Evolutionary conservation across 2,888 invertebrate species (phyloP).

Genomic region (Norana najaformis): DNA sequence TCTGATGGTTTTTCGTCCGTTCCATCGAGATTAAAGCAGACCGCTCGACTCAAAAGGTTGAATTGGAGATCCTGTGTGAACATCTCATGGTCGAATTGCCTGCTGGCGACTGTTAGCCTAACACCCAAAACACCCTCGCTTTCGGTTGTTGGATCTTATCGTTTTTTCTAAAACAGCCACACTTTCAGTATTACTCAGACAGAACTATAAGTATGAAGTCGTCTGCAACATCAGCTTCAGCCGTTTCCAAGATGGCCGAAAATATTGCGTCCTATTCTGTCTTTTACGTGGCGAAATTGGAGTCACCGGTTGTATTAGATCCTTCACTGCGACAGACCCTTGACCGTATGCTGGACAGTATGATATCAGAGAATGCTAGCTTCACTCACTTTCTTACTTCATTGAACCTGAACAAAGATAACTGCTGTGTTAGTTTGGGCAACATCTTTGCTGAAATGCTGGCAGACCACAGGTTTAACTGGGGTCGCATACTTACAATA

Average conservation of each 20-base stretch:
- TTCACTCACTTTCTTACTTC: background rate
- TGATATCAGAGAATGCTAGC: background rate
- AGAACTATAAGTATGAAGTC: background rate
- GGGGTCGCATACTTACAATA: slow-evolving; percentile 1
- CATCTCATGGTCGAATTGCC: background rate
- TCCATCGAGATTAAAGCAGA: slow-evolving; percentile 1
- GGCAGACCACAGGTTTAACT: background rate
- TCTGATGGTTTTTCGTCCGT: background rate
- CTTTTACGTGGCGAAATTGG: background rate
- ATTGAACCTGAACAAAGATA: background rate
- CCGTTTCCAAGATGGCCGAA: background rate
- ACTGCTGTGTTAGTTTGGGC: background rate
- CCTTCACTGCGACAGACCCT: background rate
- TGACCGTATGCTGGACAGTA: background rate
- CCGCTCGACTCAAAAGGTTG: background rate
- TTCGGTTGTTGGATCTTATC: background rate
- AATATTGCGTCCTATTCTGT: background rate
- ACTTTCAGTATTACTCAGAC: background rate
- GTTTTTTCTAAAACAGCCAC: background rate
- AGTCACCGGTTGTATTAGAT: background rate
- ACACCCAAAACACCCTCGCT: slow-evolving; percentile 4
- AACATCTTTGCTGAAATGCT: slow-evolving; percentile 20
- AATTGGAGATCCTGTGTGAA: background rate
- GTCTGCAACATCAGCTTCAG: slow-evolving; percentile 13
- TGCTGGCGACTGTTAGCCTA: background rate